Base-by-base conservation (phyloP, 2,888 invertebrate genomes). In the Athalia circularis region DNA sequence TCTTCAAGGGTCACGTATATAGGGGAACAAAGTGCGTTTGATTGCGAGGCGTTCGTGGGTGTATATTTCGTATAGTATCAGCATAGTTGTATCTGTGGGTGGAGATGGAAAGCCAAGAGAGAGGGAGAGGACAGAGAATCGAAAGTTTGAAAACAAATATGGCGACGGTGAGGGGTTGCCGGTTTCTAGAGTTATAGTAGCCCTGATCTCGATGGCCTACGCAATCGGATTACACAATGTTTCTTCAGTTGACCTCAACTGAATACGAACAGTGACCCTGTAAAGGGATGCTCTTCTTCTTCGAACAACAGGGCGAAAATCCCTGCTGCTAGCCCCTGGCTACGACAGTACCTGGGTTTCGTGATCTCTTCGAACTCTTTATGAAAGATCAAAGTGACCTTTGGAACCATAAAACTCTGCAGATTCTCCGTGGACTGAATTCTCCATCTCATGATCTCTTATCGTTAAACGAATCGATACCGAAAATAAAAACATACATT, bases 1-100 rank as follows among this genome's bases (percentile, higher is more conserved):
- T 43, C 3, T 29, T 3, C 68, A 54, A 54, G 54, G 52, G 29
- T 29, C 29, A 29, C 29, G 29, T 29, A 54, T 54, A 54, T 54
- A 54, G 68, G 68, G 68, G 68, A 68, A 54, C 54, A 43, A 50
- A 52, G 68, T 68, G 68, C 68, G 68, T 68, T 50, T 68, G 68
- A 68, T 43, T 15, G 45, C 68, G 68, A 52, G 47, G 68, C 52
- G 29, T 29, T 29, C 29, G 29, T 29, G 29, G 29, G 29, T 68
- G 68, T 68, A 54, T 52, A 65, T 29, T 48, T 43, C 68, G 7
- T 11, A 54, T 68, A 52, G 68, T 68, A 29, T 29, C 29, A 29
- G 29, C 29, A 29, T 29, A 29, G 29, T 29, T 29, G 43, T 15
- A 11, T 50, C 68, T 54, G 29, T 29, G 29, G 8, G 54, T 50